Evolutionary conservation across 2,797 vertebrate species (phyloP), one percentile per base, ranked within the genome.

Genomic region (Eutrigla gurnardus): DNA sequence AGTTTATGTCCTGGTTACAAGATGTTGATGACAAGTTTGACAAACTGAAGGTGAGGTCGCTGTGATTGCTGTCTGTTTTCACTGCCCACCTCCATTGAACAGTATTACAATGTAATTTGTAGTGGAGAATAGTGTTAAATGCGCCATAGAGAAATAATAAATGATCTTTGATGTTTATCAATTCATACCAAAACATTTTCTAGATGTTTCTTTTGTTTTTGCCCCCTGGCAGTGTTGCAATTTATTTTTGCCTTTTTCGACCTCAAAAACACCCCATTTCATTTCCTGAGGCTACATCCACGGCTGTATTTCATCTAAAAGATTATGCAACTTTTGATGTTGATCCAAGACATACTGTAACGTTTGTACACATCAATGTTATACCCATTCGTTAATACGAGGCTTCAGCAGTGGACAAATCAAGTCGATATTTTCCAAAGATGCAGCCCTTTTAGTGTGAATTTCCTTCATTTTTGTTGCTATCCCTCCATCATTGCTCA

Each of bases 1-100:
- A 99, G 81, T 99, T 99, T 67, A 99, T 99, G 98, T 99, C 98
- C 6, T 99, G 98, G 98, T 91, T 99, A 84, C 98, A 99, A 90
- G 98, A 99, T 0, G 98, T 99, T 1, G 98, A 99, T 72, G 98
- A 99, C 93, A 99, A 99, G 89, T 99, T 99, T 90, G 98, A 99
- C 88, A 99, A 99, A 92, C 94, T 99, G 83, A 99, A 99, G 96
- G 98, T 98, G 87, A 46, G 66, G 3, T 5, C 0, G 11, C 53
- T 35, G 25, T 12, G 37, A n/a, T 36, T 8, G 9, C 43, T 25
- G 11, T 63, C 13, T 47, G 25, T n/a, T 61, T 60, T 17, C 18
- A 6, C 45, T 6, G 49, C 6, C 11, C 6, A 5, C 33, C 18
- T 69, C 17, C 36, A 11, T 63, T 45, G 9, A 45, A 57, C 49